A percentile compares a stretch with the other conserved stretches of the same genome.
phyloP scores from a whole-genome alignment of 2,113 vertebrate genomes.

The Perca schrenkii region DNA sequence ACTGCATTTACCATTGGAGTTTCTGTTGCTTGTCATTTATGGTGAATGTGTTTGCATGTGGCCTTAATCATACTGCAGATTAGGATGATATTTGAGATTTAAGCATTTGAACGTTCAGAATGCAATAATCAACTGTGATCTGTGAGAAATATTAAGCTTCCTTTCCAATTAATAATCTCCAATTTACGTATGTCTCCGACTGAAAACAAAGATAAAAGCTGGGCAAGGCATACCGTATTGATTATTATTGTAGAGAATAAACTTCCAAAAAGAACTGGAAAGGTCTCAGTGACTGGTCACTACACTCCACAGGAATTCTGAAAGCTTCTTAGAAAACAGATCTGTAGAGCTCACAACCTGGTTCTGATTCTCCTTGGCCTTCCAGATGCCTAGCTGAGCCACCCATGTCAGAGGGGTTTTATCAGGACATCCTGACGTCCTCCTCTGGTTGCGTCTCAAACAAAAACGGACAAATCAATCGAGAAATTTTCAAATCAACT shows the following conservation, averaged over 20 bases:
- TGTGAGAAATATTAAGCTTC: not conserved
- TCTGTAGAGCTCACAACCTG: not conserved
- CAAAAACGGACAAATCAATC: constrained; percentile 7
- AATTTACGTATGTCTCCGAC: not conserved
- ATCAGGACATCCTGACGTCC: not conserved
- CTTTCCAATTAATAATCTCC: not conserved
- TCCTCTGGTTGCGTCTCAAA: not conserved
- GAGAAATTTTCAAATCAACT: not conserved
- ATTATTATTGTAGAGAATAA: not conserved
- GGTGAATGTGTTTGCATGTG: constrained; percentile 14
- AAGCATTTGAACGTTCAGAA: constrained; percentile 8
- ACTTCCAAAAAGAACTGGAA: not conserved
- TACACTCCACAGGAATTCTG: not conserved
- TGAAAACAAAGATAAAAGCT: not conserved
- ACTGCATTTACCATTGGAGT: not conserved
- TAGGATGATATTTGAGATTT: constrained; percentile 1
- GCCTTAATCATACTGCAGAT: not conserved
- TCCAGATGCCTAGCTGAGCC: not conserved
- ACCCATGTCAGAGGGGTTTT: not conserved
- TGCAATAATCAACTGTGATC: not conserved
- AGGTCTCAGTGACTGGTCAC: not conserved
- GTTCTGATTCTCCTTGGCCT: not conserved
- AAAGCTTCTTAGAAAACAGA: not conserved
- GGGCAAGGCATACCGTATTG: not conserved
- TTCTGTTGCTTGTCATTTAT: constrained; percentile 52